Percentiles rank a stretch among this genome's conserved stretches.
These are phyloP conservation scores for Cylindroiulus punctatus DNA, from an alignment of 2,888 invertebrate genomes.

Conservation along the genomic window DNA sequence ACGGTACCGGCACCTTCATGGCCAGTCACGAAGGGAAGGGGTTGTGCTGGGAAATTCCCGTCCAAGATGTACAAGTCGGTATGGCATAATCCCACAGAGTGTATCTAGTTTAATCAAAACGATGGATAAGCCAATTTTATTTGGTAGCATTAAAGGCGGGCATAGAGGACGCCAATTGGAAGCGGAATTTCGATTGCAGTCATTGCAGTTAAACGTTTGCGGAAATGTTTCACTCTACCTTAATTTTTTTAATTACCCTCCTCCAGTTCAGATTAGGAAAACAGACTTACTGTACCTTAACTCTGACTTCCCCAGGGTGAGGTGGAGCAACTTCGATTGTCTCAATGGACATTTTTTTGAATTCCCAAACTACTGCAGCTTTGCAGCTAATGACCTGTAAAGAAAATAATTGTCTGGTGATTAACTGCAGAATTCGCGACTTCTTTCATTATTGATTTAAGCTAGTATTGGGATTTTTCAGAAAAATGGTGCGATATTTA, in stretches of 20 bases:
- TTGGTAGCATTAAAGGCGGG: not conserved
- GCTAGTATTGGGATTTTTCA: not conserved
- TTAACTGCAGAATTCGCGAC: not conserved
- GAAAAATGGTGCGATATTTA: no score
- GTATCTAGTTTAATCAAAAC: constrained; percentile 48
- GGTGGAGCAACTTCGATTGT: constrained; percentile 70
- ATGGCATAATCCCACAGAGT: constrained; percentile 52
- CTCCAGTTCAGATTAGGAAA: not conserved
- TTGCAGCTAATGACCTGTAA: constrained; percentile 83
- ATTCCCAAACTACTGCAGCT: constrained; percentile 97
- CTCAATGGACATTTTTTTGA: constrained; percentile 88
- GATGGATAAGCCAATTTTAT: no score
- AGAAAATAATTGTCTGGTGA: not conserved
- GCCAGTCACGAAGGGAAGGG: constrained; percentile 74
- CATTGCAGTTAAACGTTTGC: not conserved
- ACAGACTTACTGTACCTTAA: constrained; percentile 55
- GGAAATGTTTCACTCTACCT: not conserved
- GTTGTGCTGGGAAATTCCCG: constrained; percentile 60
- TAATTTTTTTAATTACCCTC: no score
- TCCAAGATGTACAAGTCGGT: constrained; percentile 50
- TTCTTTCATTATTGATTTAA: not conserved
- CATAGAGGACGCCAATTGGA: not conserved
- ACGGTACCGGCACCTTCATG: constrained; percentile 97
- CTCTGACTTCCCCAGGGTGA: constrained; percentile 56
- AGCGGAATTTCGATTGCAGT: not conserved